These are phyloP conservation scores for Anser brachyrhynchus DNA, from an alignment of 2,113 vertebrate genomes.

Conservation along the genomic window DNA sequence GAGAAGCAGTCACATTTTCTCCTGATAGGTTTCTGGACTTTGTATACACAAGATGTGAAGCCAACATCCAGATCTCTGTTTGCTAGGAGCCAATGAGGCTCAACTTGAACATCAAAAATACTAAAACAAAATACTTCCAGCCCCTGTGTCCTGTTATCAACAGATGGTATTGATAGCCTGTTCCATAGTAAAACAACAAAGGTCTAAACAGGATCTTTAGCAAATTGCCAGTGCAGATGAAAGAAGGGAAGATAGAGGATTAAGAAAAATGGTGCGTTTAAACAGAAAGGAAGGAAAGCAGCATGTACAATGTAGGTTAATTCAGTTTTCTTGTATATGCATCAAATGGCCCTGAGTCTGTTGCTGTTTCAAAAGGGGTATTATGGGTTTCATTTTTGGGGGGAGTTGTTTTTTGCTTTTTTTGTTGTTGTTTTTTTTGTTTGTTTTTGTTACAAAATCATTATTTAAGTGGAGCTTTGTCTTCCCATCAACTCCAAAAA, in stretches of 20 bases:
- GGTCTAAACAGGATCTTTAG: not conserved
- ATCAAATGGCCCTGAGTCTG: not conserved
- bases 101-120: slow-evolving; percentile 8
- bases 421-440: not conserved
- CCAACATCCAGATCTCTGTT: not conserved
- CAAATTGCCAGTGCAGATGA: not conserved
- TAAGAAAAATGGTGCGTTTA: not conserved
- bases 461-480: not conserved
- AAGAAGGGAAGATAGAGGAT: not conserved
- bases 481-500: not conserved
- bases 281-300: not conserved
- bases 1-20: not conserved
- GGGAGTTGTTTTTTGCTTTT: no score
- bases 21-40: not conserved
- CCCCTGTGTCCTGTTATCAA: not conserved
- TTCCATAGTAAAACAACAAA: slow-evolving; percentile 40
- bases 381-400: no score
- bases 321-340: not conserved
- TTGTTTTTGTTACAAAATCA: not conserved
- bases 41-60: not conserved
- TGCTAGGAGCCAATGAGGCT: not conserved
- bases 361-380: not conserved
- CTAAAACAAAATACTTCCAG: not conserved
- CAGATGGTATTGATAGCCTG: slow-evolving; percentile 34
- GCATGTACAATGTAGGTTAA: not conserved